phyloP scores from a whole-genome alignment of 2,797 vertebrate species.

The Tarsius wallacei region DNA sequence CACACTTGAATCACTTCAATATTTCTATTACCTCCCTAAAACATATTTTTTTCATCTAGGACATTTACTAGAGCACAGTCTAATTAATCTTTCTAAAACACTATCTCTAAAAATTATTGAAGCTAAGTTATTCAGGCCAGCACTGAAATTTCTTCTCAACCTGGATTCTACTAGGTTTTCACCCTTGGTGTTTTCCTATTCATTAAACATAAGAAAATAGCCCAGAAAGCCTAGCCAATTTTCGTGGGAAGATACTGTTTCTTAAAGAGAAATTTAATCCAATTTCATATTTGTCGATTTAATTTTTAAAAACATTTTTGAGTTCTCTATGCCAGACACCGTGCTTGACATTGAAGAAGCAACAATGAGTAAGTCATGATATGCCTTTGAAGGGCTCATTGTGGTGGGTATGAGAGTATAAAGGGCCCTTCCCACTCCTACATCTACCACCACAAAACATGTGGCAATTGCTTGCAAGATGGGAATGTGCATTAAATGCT shows the following conservation, averaged over 20 bases:
- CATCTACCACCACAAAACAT: background rate
- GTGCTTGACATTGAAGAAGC: background rate
- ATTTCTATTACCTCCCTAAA: background rate
- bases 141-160: background rate
- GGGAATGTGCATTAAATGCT: background rate
- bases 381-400: background rate
- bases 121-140: background rate
- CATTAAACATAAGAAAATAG: background rate
- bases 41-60: background rate
- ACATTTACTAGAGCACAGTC: background rate
- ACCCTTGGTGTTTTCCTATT: background rate
- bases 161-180: background rate
- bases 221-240: background rate
- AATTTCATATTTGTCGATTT: slow-evolving; percentile 18
- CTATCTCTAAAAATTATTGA: slow-evolving; percentile 39
- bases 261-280: background rate
- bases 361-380: background rate
- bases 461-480: background rate
- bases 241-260: background rate
- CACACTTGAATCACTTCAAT: background rate
- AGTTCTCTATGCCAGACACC: background rate
- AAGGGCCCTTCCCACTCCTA: too few relatives aligned
- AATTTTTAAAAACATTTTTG: background rate
- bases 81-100: slow-evolving; percentile 15
- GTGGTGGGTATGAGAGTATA: background rate